Evolutionary conservation across 2,113 vertebrate species (phyloP).

Genomic region (Gobius niger): DNA sequence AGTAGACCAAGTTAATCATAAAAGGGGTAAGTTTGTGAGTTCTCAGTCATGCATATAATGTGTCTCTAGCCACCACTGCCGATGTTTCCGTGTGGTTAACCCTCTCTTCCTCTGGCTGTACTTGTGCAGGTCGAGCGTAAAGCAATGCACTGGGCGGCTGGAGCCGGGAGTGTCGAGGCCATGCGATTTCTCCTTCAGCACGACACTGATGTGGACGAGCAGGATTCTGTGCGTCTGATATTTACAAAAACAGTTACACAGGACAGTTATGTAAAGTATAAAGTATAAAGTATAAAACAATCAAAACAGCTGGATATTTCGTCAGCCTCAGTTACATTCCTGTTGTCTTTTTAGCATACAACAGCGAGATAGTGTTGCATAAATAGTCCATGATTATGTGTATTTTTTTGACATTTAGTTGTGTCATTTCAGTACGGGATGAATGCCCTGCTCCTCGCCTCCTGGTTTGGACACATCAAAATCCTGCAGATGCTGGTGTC

Average conservation of each 20-base stretch:
- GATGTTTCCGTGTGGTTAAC: background rate
- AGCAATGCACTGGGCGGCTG: conserved; percentile 88
- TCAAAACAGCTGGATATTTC: too few species aligned
- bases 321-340: too few species aligned
- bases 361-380: background rate
- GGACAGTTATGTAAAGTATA: too few species aligned
- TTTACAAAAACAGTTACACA: background rate
- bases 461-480: conserved; percentile 88
- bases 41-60: too few species aligned
- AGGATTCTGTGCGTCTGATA: conserved; percentile 67
- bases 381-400: background rate
- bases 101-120: conserved; percentile 11
- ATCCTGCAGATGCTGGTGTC: conserved; percentile 86
- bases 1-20: too few species aligned
- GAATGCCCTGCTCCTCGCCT: conserved; percentile 86
- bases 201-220: conserved; percentile 76
- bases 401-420: background rate
- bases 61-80: background rate
- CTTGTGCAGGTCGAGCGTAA: conserved; percentile 78
- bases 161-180: conserved; percentile 81
- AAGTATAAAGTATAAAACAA: too few species aligned
- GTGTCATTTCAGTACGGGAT: conserved; percentile 84
- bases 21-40: too few species aligned
- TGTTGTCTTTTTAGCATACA: too few species aligned
- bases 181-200: conserved; percentile 83